Evolutionary conservation across 2,888 invertebrate genomes (phyloP), one percentile per base, ranked within the genome.

Genomic region (Theretra japonica): DNA sequence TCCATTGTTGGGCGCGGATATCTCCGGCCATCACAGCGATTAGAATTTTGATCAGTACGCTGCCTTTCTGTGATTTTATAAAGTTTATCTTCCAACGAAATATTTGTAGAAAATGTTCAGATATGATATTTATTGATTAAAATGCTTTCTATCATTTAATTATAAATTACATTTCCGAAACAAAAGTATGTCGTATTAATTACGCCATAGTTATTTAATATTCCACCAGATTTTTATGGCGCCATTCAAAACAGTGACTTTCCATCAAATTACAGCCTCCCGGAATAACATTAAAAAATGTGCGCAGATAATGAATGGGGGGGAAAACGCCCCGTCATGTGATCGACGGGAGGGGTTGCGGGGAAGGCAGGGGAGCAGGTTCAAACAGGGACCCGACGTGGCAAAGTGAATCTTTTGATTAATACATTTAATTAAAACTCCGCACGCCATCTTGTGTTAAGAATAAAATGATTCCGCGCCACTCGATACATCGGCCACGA

Each of bases 351-450:
- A 21, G 30, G 62, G 21, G 30, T 3, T 53, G 53, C 0, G 19
- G 56, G 56, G 30, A 33, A 21, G 21, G 56, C 70, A 57, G 4
- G 21, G 68, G 69, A 41, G 53, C 33, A 11, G 62, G 62, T 11
- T 69, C 57, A 72, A 59, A 73, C 74, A 75, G 70, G 68, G 73
- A 58, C 60, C 58, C 68, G 58, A 48, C 57, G 74, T 33, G 41
- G 65, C 69, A 11, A 73, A 75, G 72, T 68, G 76, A 75, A 75
- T 73, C 76, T 77, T 79, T 80, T 86, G 87, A 87, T 87, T 86
- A 86, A 87, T 87, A 82, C 80, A 83, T 87, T 87, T 87, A 86
- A 87, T 87, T 86, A 87, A 86, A 85, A 81, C 78, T 73, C 72
- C 71, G 76, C 71, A 74, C 77, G 75, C 75, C 77, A 73, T 78